Conservation (phyloP, 2,113 vertebrate species). For the Amphiprion percula region DNA sequence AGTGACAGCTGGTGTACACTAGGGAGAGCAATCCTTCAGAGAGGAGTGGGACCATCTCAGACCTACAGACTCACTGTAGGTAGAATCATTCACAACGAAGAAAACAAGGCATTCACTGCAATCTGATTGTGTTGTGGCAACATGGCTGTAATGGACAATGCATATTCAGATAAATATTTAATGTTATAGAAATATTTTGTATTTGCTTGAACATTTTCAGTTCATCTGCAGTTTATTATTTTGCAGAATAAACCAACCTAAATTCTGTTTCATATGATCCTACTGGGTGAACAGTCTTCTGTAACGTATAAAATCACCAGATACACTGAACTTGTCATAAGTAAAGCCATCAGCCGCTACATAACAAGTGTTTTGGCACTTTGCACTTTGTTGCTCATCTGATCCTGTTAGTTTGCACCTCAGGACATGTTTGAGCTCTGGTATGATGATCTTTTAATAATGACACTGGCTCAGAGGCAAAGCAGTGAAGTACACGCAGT, state of each 20-base stretch:
- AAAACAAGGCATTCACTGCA: neutral
- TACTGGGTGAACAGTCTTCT: neutral
- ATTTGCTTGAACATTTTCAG: neutral
- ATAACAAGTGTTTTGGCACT: neutral
- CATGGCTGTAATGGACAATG: neutral
- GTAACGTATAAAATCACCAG: neutral
- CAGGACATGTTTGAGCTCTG: neutral
- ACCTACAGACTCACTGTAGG: neutral
- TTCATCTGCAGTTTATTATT: neutral
- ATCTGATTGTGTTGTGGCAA: neutral
- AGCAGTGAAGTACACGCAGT: slow-evolving; percentile 3
- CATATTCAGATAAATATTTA: neutral
- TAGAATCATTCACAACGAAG: slow-evolving; percentile 8
- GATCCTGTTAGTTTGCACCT: neutral
- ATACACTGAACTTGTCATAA: neutral
- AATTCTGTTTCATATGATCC: neutral
- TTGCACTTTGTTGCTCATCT: neutral
- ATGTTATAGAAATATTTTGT: neutral
- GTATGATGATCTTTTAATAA: slow-evolving; percentile 13
- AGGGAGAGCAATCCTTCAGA: slow-evolving; percentile 67
- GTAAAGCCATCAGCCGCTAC: neutral
- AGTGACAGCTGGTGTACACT: slow-evolving; percentile 67
- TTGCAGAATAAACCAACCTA: neutral
- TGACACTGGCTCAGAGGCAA: slow-evolving; percentile 18
- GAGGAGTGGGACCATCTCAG: neutral